A percentile compares a stretch with the other conserved stretches of the same genome.
phyloP scores from a whole-genome alignment of 1,140 invertebrate genomes.

The Protaetia brevitarsis region DNA sequence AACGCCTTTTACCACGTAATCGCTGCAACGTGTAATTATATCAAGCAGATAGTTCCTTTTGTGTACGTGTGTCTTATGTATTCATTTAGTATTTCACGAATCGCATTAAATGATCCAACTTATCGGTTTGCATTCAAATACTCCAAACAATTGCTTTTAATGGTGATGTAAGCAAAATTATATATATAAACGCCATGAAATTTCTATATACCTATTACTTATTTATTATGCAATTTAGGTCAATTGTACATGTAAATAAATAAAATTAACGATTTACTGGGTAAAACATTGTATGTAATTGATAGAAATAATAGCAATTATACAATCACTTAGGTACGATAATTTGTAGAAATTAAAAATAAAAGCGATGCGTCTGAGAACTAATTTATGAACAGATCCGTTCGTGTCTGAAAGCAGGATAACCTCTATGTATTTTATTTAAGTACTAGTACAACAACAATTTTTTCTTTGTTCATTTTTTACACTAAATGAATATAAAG shows the following conservation, averaged over 20 bases:
- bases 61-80: not conserved
- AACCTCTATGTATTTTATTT: no score
- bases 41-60: slow-evolving; percentile 1
- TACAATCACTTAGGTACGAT: not conserved
- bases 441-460: no score
- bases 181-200: not conserved
- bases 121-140: no score
- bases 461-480: no score
- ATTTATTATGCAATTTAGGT: not conserved
- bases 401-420: no score
- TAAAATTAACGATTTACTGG: not conserved
- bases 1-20: not conserved
- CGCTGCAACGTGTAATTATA: not conserved
- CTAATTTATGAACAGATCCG: not conserved
- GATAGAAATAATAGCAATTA: not conserved
- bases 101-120: not conserved
- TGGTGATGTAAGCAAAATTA: not conserved
- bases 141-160: no score
- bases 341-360: not conserved
- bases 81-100: not conserved
- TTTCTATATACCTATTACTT: no score
- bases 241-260: not conserved
- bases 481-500: no score
- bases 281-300: not conserved
- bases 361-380: not conserved